Evolutionary conservation across 2,888 invertebrate genomes (phyloP).

Genomic region (Ichneumoninae sp.): DNA sequence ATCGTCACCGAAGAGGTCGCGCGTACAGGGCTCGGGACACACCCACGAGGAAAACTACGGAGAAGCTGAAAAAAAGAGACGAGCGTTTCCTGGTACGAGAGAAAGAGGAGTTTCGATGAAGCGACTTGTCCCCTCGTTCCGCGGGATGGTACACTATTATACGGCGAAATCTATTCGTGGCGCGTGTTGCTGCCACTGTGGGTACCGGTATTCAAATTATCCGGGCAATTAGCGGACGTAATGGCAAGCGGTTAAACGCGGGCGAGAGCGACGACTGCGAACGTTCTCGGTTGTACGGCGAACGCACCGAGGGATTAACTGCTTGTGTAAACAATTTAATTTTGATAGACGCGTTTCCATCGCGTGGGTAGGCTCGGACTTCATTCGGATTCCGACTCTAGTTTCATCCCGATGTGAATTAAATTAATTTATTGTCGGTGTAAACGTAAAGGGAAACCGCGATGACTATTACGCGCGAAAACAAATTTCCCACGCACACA

Average conservation of each 20-base stretch:
- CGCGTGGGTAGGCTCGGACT: background rate
- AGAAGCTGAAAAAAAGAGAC: background rate
- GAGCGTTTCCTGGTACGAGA: conserved; percentile 56
- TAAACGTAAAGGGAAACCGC: too few species aligned
- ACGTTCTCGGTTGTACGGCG: conserved; percentile 1
- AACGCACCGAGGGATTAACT: conserved; percentile 3
- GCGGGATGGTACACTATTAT: background rate
- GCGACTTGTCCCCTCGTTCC: conserved; percentile 13
- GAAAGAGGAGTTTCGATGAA: conserved; percentile 35
- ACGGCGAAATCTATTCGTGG: conserved; percentile 41
- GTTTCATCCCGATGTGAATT: background rate
- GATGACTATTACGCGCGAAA: too few species aligned
- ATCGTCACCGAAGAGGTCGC: conserved; percentile 25
- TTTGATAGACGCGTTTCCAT: background rate
- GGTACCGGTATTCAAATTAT: conserved; percentile 75
- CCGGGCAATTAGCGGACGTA: conserved; percentile 76
- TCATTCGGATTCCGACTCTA: background rate
- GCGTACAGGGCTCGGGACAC: conserved; percentile 36
- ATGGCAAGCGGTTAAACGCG: conserved; percentile 74
- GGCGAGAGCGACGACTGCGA: conserved; percentile 15
- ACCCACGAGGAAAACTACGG: conserved; percentile 35
- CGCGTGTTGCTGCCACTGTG: background rate
- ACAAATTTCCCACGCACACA: too few species aligned
- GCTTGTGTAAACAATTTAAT: background rate
- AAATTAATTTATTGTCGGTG: background rate